Evolutionary conservation across 1,140 invertebrate species (phyloP), one percentile per base, ranked within the genome.

Genomic region (Lordiphosa mommai): DNA sequence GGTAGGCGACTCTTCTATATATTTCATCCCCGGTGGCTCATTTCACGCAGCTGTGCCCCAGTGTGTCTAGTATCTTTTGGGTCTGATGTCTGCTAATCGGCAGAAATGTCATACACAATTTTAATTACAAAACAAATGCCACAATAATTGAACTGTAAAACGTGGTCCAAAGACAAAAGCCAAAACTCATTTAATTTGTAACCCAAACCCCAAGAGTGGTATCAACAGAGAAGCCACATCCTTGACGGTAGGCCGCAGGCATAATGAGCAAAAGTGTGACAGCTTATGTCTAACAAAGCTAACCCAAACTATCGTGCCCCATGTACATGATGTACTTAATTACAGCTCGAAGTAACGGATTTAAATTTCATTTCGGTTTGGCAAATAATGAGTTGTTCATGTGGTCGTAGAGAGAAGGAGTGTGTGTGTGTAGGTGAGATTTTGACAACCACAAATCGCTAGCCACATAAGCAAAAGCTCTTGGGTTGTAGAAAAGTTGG

Each of bases 1-100:
- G 7, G 30, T 20, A 10, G 12, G 13, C 6, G 16, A 9, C 12
- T 46, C 58, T 13, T 5, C 27, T n/a, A 5, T 23, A 12, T 16
- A 30, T 9, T 2, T 1, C 7, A 13, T 10, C 1, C 23, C 20
- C 12, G 17, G 4, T 8, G 33, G 6, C 29, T 20, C 53, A 67
- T 68, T 68, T 68, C 64, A 59, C 63, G 63, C 64, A 59, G 64
- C 46, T 67, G 63, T 41, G 64, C 46, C 64, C 36, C 33, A 40
- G 48, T 51, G 27, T 23, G 14, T 16, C 8, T 5, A 47, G n/a
- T 41, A 4, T 23, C 14, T 41, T 7, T 7, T 1, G 4, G 16
- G 7, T 9, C 9, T 46, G 12, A 29, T 16, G 30, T 47, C 44
- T 47, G 33, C 63, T 63, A 67, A 67, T 67, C 61, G 66, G 40